Percentiles rank a stretch among this genome's conserved stretches.
Conservation (phyloP, 2,113 vertebrate species). For the Spheniscus mendiculus region DNA sequence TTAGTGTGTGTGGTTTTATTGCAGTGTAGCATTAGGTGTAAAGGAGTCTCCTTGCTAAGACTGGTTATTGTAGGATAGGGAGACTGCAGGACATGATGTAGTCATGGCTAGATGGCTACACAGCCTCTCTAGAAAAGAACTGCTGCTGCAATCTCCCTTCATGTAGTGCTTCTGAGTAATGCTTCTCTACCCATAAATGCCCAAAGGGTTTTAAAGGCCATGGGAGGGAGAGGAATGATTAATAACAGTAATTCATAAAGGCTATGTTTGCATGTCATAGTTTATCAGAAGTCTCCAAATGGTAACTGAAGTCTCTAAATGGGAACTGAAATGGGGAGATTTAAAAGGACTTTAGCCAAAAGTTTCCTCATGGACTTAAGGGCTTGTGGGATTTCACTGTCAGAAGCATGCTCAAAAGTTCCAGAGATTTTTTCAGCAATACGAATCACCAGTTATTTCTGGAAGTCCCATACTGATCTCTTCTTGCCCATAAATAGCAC, state of each 20-base stretch:
- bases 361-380: background rate
- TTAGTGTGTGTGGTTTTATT: background rate
- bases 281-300: background rate
- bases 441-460: background rate
- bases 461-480: background rate
- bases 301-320: background rate
- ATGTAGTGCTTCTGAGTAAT: background rate
- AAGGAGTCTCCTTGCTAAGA: background rate
- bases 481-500: background rate
- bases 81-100: background rate
- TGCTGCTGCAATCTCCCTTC: background rate
- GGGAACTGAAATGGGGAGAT: background rate
- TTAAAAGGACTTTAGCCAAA: background rate
- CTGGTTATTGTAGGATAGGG: background rate
- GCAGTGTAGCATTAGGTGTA: background rate
- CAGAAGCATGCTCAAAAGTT: background rate
- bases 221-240: background rate
- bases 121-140: background rate
- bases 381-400: background rate
- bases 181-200: background rate
- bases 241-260: background rate
- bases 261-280: background rate
- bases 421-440: background rate
- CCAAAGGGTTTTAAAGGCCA: background rate
- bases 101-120: accelerated